Evolutionary conservation across 2,888 invertebrate species (phyloP).

Genomic region (Vesta saturnalis): DNA sequence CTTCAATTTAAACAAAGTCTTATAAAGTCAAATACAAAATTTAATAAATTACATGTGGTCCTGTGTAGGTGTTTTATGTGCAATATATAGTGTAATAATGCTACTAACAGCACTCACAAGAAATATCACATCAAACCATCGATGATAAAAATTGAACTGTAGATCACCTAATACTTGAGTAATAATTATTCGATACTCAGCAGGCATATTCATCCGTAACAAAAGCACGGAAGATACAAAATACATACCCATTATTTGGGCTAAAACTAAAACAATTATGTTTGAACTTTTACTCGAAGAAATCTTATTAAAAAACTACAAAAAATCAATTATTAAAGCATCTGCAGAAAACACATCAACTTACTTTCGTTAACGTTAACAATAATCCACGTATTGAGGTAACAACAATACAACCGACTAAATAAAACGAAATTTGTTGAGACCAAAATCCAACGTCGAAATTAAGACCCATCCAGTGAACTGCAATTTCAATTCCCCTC

Average conservation of each 20-base stretch:
- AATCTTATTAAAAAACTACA: conserved; percentile 98
- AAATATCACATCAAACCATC: conserved; percentile 99
- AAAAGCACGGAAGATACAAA: conserved; percentile 97
- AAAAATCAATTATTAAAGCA: conserved; percentile 38
- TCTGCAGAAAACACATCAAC: background rate
- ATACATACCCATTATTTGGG: conserved; percentile 99
- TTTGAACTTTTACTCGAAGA: conserved; percentile 99
- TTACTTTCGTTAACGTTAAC: conserved; percentile 95
- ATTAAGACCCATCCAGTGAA: conserved; percentile 94
- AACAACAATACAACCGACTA: conserved; percentile 97
- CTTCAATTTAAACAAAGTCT: no score
- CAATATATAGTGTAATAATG: conserved; percentile 94
- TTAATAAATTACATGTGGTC: conserved; percentile 17
- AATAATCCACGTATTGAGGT: conserved; percentile 97
- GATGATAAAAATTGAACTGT: conserved; percentile 98
- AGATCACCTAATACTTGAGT: conserved; percentile 94
- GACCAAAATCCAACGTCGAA: conserved; percentile 99
- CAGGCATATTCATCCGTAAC: conserved; percentile 99
- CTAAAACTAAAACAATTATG: conserved; percentile 94
- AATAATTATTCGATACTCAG: conserved; percentile 93
- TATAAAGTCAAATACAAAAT: no score
- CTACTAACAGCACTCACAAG: conserved; percentile 95
- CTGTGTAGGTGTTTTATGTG: conserved; percentile 76
- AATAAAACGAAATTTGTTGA: conserved; percentile 96
- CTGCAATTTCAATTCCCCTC: conserved; percentile 93